Conservation (phyloP, 2,797 vertebrate genomes). For the Characodon lateralis region DNA sequence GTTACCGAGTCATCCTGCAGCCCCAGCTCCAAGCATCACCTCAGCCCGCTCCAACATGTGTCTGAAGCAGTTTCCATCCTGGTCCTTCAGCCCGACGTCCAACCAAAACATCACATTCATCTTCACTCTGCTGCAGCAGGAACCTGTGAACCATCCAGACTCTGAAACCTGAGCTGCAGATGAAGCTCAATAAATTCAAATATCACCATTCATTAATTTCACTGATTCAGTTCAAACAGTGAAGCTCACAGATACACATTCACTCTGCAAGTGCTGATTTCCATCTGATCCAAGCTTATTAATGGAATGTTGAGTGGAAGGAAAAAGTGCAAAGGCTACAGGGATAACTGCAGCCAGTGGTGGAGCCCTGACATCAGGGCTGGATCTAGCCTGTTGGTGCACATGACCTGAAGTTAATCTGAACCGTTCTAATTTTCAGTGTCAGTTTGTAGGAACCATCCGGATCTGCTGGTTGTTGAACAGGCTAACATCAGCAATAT, state of each 20-base stretch:
- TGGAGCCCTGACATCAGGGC: too few species aligned
- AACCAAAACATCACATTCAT: not conserved
- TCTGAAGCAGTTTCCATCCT: not conserved
- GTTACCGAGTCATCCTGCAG: not conserved
- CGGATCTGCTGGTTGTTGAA: too few species aligned
- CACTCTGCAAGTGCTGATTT: too few species aligned
- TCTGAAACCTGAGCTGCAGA: not conserved
- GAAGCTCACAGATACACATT: not conserved
- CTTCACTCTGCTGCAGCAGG: not conserved
- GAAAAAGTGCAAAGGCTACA: too few species aligned
- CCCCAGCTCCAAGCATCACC: not conserved
- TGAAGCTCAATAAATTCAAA: not conserved
- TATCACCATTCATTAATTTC: not conserved
- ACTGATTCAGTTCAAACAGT: not conserved
- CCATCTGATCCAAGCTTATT: too few species aligned
- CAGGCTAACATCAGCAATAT: too few species aligned
- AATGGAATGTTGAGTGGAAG: too few species aligned
- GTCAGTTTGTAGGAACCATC: too few species aligned
- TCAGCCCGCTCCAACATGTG: not conserved
- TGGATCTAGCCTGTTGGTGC: too few species aligned
- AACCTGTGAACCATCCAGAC: not conserved
- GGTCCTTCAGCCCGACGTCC: not conserved
- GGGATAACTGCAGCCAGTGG: too few species aligned
- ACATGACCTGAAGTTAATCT: too few species aligned
- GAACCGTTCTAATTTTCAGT: too few species aligned